phyloP scores from a whole-genome alignment of 2,888 invertebrate species.

The Phalera bucephala region DNA sequence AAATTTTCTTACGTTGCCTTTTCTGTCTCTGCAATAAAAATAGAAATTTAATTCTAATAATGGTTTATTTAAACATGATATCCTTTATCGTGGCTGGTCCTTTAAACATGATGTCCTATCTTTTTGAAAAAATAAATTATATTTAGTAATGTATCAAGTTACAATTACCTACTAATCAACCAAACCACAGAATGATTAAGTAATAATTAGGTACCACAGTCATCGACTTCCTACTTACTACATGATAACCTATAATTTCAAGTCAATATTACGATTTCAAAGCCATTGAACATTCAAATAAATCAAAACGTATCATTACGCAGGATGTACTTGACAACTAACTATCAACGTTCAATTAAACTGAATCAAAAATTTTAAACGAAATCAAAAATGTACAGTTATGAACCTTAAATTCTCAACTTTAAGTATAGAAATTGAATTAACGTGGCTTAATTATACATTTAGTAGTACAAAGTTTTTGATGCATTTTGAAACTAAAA shows the following conservation, averaged over 20 bases:
- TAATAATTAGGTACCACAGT: no score
- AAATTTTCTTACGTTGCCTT: no score
- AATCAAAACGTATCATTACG: conserved; percentile 48
- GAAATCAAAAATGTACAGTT: conserved; percentile 10
- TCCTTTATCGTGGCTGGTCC: no score
- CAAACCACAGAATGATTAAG: no score
- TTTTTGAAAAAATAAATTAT: no score
- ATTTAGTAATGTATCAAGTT: no score
- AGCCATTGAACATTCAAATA: conserved; percentile 38
- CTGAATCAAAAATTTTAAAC: conserved; percentile 36
- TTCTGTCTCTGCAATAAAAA: no score
- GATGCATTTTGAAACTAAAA: conserved; percentile 1
- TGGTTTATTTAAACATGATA: no score
- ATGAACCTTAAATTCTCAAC: conserved; percentile 9
- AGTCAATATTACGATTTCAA: conserved; percentile 29
- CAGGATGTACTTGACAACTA: conserved; percentile 39
- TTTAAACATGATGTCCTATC: no score
- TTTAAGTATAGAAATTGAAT: conserved; percentile 18
- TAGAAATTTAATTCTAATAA: no score
- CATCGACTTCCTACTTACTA: no score
- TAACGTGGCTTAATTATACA: conserved; percentile 26
- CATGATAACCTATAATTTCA: conserved; percentile 25
- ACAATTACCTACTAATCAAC: no score
- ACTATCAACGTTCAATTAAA: conserved; percentile 63
- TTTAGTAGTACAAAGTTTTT: conserved; percentile 11